A percentile compares a stretch with the other conserved stretches of the same genome.
These are phyloP conservation scores for Rosalia funebris DNA, from an alignment of 2,888 invertebrate species.

Conservation along the genomic window DNA sequence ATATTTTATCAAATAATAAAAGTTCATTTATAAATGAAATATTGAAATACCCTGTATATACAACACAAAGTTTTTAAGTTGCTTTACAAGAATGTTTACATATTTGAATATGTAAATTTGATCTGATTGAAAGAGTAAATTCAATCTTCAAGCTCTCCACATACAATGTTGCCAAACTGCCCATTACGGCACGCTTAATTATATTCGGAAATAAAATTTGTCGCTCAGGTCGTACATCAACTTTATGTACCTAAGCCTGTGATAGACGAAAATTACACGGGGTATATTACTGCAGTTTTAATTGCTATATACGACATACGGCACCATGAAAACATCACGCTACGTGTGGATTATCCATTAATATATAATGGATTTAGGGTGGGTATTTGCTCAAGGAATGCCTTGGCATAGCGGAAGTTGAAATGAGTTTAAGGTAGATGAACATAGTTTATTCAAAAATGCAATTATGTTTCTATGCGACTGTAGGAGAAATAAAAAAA, in stretches of 20 bases:
- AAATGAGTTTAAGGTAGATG: too few relatives aligned
- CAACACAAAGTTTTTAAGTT: too few relatives aligned
- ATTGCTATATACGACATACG: conserved; percentile 10
- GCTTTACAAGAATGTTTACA: too few relatives aligned
- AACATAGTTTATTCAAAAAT: too few relatives aligned
- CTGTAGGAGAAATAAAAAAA: too few relatives aligned
- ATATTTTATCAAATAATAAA: too few relatives aligned
- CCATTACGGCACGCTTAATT: conserved; percentile 9
- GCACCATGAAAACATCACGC: not conserved
- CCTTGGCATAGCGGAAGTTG: not conserved
- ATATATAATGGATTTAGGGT: not conserved
- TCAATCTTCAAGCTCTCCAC: too few relatives aligned
- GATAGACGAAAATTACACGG: conserved; percentile 2
- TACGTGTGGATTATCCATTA: conserved; percentile 3
- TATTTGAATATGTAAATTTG: too few relatives aligned
- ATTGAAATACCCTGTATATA: too few relatives aligned
- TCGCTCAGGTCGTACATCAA: conserved; percentile 6
- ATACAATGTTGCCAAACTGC: conserved; percentile 17
- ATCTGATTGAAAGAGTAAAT: too few relatives aligned
- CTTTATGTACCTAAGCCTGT: conserved; percentile 11
- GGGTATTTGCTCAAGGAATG: not conserved
- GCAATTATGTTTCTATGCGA: too few relatives aligned
- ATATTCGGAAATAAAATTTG: conserved; percentile 18
- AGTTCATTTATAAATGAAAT: too few relatives aligned
- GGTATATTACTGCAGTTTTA: conserved; percentile 3